Base-by-base conservation (phyloP, 2,113 vertebrate species). In the Ptychochromis oligacanthus region DNA sequence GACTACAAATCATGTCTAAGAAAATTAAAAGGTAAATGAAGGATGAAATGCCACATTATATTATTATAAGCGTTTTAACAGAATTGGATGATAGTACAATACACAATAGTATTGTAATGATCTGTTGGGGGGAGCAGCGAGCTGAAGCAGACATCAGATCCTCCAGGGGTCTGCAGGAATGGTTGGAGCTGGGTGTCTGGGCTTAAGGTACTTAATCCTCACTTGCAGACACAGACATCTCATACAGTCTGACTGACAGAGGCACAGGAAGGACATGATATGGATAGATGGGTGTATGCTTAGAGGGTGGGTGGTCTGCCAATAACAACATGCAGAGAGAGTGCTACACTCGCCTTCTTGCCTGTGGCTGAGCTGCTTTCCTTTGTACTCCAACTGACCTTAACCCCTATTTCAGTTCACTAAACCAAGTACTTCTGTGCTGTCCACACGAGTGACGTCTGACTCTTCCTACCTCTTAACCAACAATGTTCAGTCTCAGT, bases 121-220 rank as follows among this genome's bases (percentile, higher is more conserved):
- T 87, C 79, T 89, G 88, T 10, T 84, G 85, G 89, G 57, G 86
- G 80, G 72, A 64, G 79, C 26, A 88, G 76, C 76, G 88, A 90
- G 89, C 89, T 77, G 77, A 82, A 79, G 79, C 62, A 83, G 81
- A 83, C 15, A 3, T 70, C 13, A 20, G 58, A 87, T 83, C 52
- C 78, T 84, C 61, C 61, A 20, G 75, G 46, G 80, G 58, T 84
- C 75, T 79, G 80, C 78, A 81, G 36, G 54, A 75, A 13, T 34
- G 14, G 80, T 75, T 4, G 61, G 79, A 84, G 77, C 40, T 54
- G 22, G 65, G 62, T 58, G 67, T 75, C 70, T 80, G 77, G 80
- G 79, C 59, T 93, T 85, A 83, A 85, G 81, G 77, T 83, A 90
- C 72, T 76, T 93, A 90, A 93, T 91, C 83, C 81, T 90, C 62